Evolutionary conservation across 2,113 vertebrate genomes (phyloP), one percentile per base, ranked within the genome.

Genomic region (Lates calcarifer): DNA sequence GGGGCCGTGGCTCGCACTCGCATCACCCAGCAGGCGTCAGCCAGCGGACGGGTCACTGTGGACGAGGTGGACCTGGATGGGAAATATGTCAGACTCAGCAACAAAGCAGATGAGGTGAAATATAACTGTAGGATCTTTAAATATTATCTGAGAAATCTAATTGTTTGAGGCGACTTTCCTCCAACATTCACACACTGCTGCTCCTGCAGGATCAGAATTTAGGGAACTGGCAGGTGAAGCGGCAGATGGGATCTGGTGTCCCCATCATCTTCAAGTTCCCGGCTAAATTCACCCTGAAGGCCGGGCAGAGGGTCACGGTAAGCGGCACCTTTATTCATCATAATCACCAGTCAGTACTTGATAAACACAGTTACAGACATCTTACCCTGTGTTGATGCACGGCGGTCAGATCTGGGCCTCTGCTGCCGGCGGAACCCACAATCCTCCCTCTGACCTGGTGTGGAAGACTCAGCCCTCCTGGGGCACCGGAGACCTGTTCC

Each of bases 51-150:
- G 0, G 96, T 99, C 18, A 96, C 96, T 0, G 97, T 99, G 91
- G 98, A 99, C 41, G 97, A 99, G 93, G 97, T 99, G 55, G 98
- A 99, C n/a, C 86, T 96, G 93, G 98, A 98, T 0, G 98, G 98
- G 72, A 97, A 96, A 81, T 99, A 95, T 0, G 96, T 99, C 79
- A 93, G 96, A n/a, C 97, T 99, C 81, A 95, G 95, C 94, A 99
- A 99, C 95, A 99, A 98, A 85, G 94, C 97, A 13, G 96, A 94
- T 0, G 97, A 99, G 97, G 98, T 99, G 61, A 93, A 47, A 17
- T 35, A 3, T 33, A 15, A 13, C 8, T 9, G 29, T 20, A 2
- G 43, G 17, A 26, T 33, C 2, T 18, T 56, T 17, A 3, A 26
- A 13, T 20, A 31, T 4, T 11, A 33, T 45, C 67, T 20, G 24